Evolutionary conservation across 2,113 vertebrate species (phyloP), one percentile per base, ranked within the genome.

Genomic region (Triplophysa siluroides): DNA sequence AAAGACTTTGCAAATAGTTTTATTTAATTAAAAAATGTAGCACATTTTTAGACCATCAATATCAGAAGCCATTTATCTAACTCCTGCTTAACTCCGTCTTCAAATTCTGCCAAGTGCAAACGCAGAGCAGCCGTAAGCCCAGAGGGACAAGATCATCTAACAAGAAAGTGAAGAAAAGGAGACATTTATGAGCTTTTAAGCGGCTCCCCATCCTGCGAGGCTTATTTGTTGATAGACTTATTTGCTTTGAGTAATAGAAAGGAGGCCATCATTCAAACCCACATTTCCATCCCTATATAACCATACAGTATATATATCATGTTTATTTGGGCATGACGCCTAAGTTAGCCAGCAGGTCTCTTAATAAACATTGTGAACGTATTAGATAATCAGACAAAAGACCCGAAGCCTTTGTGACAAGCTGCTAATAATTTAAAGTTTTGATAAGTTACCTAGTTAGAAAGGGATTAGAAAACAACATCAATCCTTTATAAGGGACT

Each of bases 221-320:
- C 85, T 85, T 33, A 81, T 79, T 79, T 23, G 89, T 83, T 92
- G 91, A 93, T 84, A 86, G 90, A 92, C 90, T 90, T 91, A 89
- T 78, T 80, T 78, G 81, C 84, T 89, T 81, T 90, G 90, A 89
- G 86, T 90, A 89, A 91, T 88, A 88, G 87, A 86, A 85, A 83
- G 87, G 86, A 85, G 88, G 87, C 76, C 78, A 86, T 92, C 92
- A 92, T 91, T 93, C 91, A 93, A 87, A 88, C 52, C 78, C 71
- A 78, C 62, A 84, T 87, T 90, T 86, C 85, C 84, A 85, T 86
- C 83, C 33, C 19, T 52, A 38, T 38, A 8, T 38, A 7, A 38
- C 33, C 1, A 7, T 38, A 52, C 4, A 52, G 4, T 18, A 52
- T 11, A 11, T 6, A 12, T 3, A 52, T 64, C n/a, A 87, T 90